Evolutionary conservation across 2,888 invertebrate species (phyloP).

Genomic region (Drosophila mimica): DNA sequence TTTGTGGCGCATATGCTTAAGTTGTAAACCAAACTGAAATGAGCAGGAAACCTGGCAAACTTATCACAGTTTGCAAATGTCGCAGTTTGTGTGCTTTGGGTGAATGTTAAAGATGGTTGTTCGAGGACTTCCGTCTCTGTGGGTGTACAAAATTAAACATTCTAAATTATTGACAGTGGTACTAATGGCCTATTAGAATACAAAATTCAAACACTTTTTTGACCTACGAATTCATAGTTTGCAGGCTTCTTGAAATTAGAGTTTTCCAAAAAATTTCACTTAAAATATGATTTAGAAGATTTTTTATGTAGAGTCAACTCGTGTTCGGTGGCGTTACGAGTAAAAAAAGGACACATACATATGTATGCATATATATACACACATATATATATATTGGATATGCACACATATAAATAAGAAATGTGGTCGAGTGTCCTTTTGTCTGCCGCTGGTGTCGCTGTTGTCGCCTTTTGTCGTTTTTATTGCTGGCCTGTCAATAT

Average conservation of each 20-base stretch:
- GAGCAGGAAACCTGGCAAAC: constrained; percentile 5
- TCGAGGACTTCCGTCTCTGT: background rate
- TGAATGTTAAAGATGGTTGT: background rate
- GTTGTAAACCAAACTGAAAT: constrained; percentile 6
- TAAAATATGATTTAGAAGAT: background rate
- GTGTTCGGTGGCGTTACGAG: background rate
- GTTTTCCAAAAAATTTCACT: background rate
- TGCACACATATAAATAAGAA: constrained; percentile 58
- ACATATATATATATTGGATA: background rate
- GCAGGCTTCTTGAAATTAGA: background rate
- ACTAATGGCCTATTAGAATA: background rate
- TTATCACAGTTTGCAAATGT: constrained; percentile 20
- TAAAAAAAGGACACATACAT: no score
- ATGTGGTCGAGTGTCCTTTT: constrained; percentile 44
- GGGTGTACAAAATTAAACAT: background rate
- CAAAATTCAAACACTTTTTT: background rate
- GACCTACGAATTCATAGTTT: background rate
- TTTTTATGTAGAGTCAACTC: background rate
- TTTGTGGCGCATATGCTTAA: constrained; percentile 18
- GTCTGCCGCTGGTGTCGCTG: constrained; percentile 20
- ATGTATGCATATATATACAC: background rate
- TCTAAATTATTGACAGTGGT: background rate
- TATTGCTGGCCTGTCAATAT: constrained; percentile 74
- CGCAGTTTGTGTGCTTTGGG: background rate
- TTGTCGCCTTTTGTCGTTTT: constrained; percentile 68